A percentile compares a stretch with the other conserved stretches of the same genome.
phyloP scores from a whole-genome alignment of 2,797 vertebrate species.

The Falco concolor region DNA sequence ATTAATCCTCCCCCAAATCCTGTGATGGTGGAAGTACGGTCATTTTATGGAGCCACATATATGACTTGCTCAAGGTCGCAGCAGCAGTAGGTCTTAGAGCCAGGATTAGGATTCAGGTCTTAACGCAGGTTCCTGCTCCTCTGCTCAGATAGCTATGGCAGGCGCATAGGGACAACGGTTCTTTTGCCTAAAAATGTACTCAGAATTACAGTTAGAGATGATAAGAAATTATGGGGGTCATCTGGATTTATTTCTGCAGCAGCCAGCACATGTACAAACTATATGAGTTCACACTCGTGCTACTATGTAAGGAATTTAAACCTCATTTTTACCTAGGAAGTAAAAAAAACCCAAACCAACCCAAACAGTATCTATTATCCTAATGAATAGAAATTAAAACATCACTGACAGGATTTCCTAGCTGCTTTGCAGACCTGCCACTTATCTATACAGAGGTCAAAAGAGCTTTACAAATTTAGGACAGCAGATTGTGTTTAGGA shows the following conservation, averaged over 20 bases:
- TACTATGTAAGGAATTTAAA: background rate
- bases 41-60: background rate
- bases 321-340: background rate
- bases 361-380: background rate
- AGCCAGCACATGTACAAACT: background rate
- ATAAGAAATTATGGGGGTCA: background rate
- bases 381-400: background rate
- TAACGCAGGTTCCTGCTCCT: background rate
- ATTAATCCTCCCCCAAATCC: background rate
- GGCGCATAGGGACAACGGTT: background rate
- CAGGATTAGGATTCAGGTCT: background rate
- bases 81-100: accelerated
- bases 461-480: background rate
- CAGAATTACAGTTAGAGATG: background rate
- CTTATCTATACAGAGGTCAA: background rate
- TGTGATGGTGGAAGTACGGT: background rate
- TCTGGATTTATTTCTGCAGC: background rate
- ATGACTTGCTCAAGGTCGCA: background rate
- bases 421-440: background rate
- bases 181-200: background rate
- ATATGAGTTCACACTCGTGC: background rate
- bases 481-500: background rate
- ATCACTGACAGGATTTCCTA: background rate
- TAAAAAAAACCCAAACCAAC: background rate
- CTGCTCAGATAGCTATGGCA: background rate